A percentile compares a stretch with the other conserved stretches of the same genome.
Evolutionary conservation across 2,113 vertebrate genomes (phyloP).

Genomic region (Chaetodon trifascialis): DNA sequence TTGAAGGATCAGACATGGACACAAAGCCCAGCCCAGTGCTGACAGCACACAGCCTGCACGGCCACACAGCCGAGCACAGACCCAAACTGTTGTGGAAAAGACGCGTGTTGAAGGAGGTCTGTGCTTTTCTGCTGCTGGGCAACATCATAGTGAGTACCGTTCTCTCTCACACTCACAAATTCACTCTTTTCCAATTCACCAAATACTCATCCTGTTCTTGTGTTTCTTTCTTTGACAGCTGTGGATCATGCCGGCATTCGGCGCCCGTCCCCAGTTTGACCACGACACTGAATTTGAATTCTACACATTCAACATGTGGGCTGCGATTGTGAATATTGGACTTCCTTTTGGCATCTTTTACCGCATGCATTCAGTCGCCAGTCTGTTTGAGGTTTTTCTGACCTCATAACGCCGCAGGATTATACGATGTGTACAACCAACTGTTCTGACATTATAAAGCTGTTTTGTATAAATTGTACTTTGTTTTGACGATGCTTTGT

Average conservation of each 20-base stretch:
- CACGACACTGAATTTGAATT: slow-evolving; percentile 87
- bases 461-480: slow-evolving; percentile 48
- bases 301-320: slow-evolving; percentile 90
- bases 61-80: slow-evolving; percentile 23
- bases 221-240: slow-evolving; percentile 82
- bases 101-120: slow-evolving; percentile 90
- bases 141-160: slow-evolving; percentile 92
- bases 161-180: not conserved
- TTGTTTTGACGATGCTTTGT: slow-evolving; percentile 32
- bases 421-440: not conserved
- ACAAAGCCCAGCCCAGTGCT: slow-evolving; percentile 13
- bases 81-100: slow-evolving; percentile 86
- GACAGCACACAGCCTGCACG: not conserved
- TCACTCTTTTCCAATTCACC: not conserved
- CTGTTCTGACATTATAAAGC: slow-evolving; percentile 16
- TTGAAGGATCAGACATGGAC: slow-evolving; percentile 33
- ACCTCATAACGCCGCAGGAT: slow-evolving; percentile 79
- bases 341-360: slow-evolving; percentile 98
- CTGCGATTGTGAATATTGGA: slow-evolving; percentile 91
- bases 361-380: slow-evolving; percentile 96
- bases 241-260: slow-evolving; percentile 97
- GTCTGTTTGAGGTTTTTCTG: slow-evolving; percentile 93
- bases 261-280: slow-evolving; percentile 95
- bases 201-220: slow-evolving; percentile 15
- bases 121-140: slow-evolving; percentile 89